These are phyloP conservation scores for Halcyon senegalensis DNA, from an alignment of 2,113 vertebrate species.

Conservation along the genomic window DNA sequence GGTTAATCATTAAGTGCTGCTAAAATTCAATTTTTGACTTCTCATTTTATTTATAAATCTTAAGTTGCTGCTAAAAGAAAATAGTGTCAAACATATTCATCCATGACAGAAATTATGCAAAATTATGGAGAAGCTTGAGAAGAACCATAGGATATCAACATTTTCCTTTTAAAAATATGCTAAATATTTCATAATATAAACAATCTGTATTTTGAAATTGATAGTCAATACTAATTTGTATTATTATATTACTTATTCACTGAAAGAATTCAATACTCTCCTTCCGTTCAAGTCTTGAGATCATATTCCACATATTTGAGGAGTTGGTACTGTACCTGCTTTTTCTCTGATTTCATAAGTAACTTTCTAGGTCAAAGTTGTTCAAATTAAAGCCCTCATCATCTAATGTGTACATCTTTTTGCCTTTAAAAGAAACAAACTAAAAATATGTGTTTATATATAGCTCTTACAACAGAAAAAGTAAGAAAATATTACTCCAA, in stretches of 20 bases:
- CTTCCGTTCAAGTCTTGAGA: background rate
- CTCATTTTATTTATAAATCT: too few relatives aligned
- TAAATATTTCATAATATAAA: background rate
- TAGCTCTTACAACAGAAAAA: background rate
- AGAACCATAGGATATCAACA: fast-evolving
- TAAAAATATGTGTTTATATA: background rate
- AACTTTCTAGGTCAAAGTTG: background rate
- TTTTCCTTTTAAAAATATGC: background rate
- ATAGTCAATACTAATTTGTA: background rate
- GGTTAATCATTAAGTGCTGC: too few relatives aligned
- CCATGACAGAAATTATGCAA: background rate
- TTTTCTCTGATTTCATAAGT: background rate
- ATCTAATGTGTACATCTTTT: background rate
- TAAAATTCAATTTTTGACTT: too few relatives aligned
- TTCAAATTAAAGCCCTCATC: background rate
- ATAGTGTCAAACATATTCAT: too few relatives aligned
- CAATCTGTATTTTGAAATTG: background rate
- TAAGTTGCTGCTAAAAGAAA: too few relatives aligned
- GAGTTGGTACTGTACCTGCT: fast-evolving
- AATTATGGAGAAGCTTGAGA: background rate
- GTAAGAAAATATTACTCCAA: background rate
- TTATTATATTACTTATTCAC: background rate
- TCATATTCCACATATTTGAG: background rate
- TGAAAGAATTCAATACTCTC: background rate
- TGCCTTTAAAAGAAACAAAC: background rate